A percentile compares a stretch with the other conserved stretches of the same genome.
phyloP scores from a whole-genome alignment of 2,797 vertebrate species.

The Circus cinereus region DNA sequence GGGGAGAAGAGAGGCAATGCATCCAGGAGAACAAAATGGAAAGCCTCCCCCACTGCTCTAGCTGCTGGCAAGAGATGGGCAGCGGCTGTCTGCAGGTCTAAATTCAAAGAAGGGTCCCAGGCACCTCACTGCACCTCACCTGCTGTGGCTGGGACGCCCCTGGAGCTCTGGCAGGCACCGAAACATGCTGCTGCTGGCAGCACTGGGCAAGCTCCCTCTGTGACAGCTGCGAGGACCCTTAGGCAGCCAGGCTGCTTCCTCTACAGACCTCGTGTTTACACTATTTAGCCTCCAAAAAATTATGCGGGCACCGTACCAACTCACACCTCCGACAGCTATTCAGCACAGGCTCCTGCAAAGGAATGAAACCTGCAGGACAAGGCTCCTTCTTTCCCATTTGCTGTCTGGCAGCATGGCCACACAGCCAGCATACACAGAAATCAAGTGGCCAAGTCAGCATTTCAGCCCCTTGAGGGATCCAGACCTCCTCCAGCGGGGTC shows the following conservation, averaged over 20 bases:
- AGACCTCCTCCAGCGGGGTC: neutral
- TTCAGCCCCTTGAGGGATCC: neutral
- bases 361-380: neutral
- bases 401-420: neutral
- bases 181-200: neutral
- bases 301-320: accelerated
- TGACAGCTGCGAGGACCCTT: neutral
- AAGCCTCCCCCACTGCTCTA: neutral
- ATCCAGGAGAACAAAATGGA: neutral
- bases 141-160: neutral
- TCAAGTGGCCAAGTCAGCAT: neutral
- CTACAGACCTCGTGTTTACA: neutral
- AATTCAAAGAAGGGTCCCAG: neutral
- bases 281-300: neutral
- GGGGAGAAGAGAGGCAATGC: neutral
- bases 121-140: neutral
- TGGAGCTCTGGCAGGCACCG: neutral
- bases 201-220: neutral
- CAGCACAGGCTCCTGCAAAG: neutral
- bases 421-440: accelerated
- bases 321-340: neutral
- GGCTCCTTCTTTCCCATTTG: neutral
- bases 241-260: neutral
- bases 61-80: neutral
- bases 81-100: neutral